These are phyloP conservation scores for Polia nebulosa DNA, from an alignment of 2,888 invertebrate species.

Conservation along the genomic window DNA sequence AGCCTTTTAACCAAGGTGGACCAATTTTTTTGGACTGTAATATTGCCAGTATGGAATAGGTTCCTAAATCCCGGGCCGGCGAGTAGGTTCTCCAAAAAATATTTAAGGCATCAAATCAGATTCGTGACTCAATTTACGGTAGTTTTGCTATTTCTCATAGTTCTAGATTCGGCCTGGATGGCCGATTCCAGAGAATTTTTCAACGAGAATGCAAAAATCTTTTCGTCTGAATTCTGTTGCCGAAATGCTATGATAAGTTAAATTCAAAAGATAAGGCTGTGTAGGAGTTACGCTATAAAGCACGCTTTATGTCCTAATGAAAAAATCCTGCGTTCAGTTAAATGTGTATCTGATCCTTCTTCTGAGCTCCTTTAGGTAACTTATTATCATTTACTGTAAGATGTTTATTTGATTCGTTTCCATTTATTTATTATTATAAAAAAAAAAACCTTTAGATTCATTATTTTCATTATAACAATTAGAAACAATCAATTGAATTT, in stretches of 20 bases:
- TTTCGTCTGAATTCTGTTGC: background rate
- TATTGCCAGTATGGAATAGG: too few species aligned
- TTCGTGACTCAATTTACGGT: background rate
- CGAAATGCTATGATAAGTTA: background rate
- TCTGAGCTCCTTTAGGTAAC: background rate
- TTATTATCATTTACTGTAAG: background rate
- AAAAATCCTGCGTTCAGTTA: background rate
- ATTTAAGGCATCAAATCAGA: background rate
- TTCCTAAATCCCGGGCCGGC: too few species aligned
- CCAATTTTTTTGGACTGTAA: background rate
- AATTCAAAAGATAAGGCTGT: background rate
- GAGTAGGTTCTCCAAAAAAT: too few species aligned
- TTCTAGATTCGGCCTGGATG: too few species aligned
- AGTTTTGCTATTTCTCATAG: slow-evolving; percentile 1
- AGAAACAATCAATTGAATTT: slow-evolving; percentile 14
- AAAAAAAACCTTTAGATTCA: background rate
- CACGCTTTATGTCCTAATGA: background rate
- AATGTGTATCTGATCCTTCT: background rate
- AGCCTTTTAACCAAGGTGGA: background rate
- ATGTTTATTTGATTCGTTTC: background rate
- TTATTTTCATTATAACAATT: slow-evolving; percentile 7
- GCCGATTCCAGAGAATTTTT: slow-evolving; percentile 14
- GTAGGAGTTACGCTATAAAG: background rate
- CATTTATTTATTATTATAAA: background rate
- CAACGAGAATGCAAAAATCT: background rate